These are phyloP conservation scores for Selenia dentaria DNA, from an alignment of 2,888 invertebrate genomes.

Conservation along the genomic window DNA sequence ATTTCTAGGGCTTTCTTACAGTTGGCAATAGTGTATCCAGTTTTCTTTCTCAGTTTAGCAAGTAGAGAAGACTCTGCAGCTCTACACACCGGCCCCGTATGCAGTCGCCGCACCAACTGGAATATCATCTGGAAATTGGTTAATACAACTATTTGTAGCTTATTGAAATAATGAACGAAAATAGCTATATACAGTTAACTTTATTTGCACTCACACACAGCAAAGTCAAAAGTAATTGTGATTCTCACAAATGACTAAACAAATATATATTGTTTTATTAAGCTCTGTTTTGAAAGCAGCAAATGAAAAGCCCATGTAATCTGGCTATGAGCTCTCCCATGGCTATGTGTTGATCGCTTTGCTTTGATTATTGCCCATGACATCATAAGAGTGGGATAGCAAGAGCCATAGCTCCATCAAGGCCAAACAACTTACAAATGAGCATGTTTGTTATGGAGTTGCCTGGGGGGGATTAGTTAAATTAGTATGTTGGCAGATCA, in stretches of 20 bases:
- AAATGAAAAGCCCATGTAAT: constrained; percentile 6
- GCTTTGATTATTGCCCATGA: constrained; percentile 35
- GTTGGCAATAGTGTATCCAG: constrained; percentile 97
- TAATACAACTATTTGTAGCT: constrained; percentile 13
- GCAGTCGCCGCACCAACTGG: constrained; percentile 83
- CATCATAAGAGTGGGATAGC: constrained; percentile 51
- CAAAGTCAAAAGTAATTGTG: not conserved
- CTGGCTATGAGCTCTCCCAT: constrained; percentile 3
- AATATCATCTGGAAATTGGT: constrained; percentile 83
- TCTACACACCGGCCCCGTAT: constrained; percentile 80
- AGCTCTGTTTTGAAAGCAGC: not conserved
- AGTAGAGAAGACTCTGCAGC: constrained; percentile 89
- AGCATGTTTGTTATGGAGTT: constrained; percentile 3
- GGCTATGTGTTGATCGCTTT: constrained; percentile 16
- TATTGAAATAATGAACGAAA: no score
- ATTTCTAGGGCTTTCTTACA: constrained; percentile 97
- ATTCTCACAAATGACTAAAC: not conserved
- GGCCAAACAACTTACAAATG: constrained; percentile 36
- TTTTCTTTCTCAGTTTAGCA: constrained; percentile 95
- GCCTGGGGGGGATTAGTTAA: constrained; percentile 23
- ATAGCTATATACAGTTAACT: no score
- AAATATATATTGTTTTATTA: not conserved
- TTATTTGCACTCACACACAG: constrained; percentile 25
- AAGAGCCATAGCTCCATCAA: constrained; percentile 42
- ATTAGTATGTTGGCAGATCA: not conserved